Conservation (phyloP, 2,888 invertebrate genomes). For the Petrolisthes manimaculis region DNA sequence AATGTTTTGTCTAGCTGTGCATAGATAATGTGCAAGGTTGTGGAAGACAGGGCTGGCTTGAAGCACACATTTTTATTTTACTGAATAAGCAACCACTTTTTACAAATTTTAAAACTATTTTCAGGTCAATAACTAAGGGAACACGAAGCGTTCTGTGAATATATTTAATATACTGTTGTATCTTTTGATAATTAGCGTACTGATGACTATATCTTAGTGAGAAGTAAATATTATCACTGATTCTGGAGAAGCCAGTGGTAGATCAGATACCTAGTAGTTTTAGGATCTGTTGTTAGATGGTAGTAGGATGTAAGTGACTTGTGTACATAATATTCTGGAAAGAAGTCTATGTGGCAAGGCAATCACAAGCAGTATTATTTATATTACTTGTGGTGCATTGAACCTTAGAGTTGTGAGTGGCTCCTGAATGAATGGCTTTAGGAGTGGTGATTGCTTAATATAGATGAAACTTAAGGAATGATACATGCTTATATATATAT, state of each 20-base stretch:
- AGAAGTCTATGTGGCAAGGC: not conserved
- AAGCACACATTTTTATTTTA: constrained; percentile 41
- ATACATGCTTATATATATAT: not conserved
- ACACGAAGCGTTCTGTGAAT: constrained; percentile 43
- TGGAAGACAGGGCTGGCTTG: constrained; percentile 31
- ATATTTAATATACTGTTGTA: constrained; percentile 42
- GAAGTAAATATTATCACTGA: constrained; percentile 29
- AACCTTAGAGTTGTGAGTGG: not conserved
- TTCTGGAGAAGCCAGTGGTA: constrained; percentile 13
- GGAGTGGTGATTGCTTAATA: not conserved
- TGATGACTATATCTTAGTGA: constrained; percentile 35
- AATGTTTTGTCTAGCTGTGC: not conserved
- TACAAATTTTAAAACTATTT: constrained; percentile 45
- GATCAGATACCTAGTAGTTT: constrained; percentile 19
- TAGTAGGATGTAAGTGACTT: not conserved
- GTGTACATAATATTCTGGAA: not conserved
- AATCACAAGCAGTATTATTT: not conserved
- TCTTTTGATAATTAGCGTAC: constrained; percentile 46
- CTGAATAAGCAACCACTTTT: constrained; percentile 29
- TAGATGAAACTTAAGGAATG: not conserved
- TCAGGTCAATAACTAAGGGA: constrained; percentile 47
- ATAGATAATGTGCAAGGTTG: constrained; percentile 13
- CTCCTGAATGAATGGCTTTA: not conserved
- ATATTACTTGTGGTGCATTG: not conserved
- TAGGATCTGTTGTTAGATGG: constrained; percentile 21